A percentile compares a stretch with the other conserved stretches of the same genome.
Conservation (phyloP, 2,797 vertebrate species). For the Eleutherodactylus coqui region DNA sequence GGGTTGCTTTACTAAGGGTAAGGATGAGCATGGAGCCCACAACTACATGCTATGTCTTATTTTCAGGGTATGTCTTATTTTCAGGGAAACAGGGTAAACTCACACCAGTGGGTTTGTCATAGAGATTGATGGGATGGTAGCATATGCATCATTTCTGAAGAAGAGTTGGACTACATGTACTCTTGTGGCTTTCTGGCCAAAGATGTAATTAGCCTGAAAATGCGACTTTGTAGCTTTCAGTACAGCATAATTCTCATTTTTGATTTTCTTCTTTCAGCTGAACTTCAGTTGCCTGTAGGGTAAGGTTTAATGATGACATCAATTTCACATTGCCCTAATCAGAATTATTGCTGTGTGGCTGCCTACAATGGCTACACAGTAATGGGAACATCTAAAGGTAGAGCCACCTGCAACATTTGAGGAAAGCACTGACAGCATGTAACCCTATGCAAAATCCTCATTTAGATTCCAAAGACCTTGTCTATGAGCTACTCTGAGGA, state of each 20-base stretch:
- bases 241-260: neutral
- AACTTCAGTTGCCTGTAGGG: neutral
- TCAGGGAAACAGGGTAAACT: neutral
- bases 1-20: neutral
- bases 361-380: neutral
- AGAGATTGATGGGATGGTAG: neutral
- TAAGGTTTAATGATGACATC: neutral
- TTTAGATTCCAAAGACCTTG: neutral
- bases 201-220: neutral
- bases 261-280: neutral
- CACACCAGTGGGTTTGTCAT: neutral
- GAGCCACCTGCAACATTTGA: no score
- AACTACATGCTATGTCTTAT: no score
- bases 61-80: no score
- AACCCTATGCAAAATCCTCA: no score
- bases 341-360: neutral
- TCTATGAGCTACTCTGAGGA: neutral
- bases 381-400: neutral
- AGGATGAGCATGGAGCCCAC: no score
- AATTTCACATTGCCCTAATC: neutral
- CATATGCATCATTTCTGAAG: neutral
- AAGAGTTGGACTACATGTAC: neutral
- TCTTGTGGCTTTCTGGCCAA: neutral
- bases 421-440: no score
- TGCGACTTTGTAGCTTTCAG: neutral